These are phyloP conservation scores for Alfaro cultratus DNA, from an alignment of 2,797 vertebrate genomes.

Conservation along the genomic window DNA sequence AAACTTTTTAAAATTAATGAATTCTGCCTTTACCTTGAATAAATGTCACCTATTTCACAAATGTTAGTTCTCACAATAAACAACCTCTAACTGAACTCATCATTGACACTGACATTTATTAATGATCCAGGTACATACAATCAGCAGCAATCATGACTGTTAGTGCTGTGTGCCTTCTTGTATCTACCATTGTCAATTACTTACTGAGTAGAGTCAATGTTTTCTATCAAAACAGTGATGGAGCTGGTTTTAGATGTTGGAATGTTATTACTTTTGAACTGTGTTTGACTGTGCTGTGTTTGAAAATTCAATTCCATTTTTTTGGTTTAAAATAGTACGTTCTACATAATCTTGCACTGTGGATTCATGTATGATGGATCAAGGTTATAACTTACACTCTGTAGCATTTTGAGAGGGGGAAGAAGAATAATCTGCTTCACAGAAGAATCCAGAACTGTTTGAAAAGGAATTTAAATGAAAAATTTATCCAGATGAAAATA, in stretches of 20 bases:
- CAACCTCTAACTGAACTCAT: background rate
- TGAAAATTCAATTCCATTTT: background rate
- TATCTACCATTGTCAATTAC: background rate
- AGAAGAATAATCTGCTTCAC: constrained; percentile 30
- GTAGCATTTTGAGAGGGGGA: constrained; percentile 28
- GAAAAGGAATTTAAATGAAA: constrained; percentile 10
- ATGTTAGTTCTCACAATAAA: background rate
- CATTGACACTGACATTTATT: background rate
- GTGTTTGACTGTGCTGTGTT: no score
- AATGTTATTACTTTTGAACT: background rate
- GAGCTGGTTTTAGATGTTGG: background rate
- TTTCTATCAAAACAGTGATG: background rate
- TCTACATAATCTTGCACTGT: background rate
- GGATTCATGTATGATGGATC: background rate
- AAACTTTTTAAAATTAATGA: background rate
- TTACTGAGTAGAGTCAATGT: background rate
- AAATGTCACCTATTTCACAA: background rate
- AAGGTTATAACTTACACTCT: constrained; percentile 55
- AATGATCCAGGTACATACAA: background rate
- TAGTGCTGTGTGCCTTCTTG: background rate
- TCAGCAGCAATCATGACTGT: background rate
- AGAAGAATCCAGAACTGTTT: constrained; percentile 59
- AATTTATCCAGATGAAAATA: constrained; percentile 2
- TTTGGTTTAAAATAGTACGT: background rate
- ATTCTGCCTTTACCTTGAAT: background rate